Conservation (phyloP, 1,140 invertebrate genomes). For the Leptinotarsa undecemlineata region DNA sequence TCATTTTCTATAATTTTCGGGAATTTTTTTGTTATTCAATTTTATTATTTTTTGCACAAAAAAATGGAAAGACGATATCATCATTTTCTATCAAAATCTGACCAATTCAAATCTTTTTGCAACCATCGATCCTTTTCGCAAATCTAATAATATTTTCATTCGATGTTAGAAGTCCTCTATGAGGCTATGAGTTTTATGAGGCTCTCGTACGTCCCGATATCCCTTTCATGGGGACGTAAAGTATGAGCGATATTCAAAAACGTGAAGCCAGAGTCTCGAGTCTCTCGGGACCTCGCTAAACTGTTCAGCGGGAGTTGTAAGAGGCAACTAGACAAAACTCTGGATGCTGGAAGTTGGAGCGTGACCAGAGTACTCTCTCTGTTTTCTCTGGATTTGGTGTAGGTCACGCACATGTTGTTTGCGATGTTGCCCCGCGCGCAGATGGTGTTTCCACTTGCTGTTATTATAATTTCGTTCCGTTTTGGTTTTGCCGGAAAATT, state of each 20-base stretch:
- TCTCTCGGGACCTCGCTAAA: not conserved
- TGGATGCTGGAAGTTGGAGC: not conserved
- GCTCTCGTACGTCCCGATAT: not conserved
- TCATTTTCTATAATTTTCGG: no score
- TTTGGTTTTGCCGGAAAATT: no score
- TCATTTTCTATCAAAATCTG: no score
- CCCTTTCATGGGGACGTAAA: not conserved
- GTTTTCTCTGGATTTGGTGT: not conserved
- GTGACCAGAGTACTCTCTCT: constrained; percentile 4
- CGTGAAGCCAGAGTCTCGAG: not conserved
- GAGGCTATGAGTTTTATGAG: no score
- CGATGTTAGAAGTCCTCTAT: no score
- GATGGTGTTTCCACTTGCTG: not conserved
- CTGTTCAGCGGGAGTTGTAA: not conserved
- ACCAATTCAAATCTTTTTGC: no score
- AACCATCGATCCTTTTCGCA: no score
- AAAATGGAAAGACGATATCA: no score
- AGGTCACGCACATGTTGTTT: constrained; percentile 5
- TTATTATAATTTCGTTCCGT: no score
- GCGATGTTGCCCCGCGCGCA: not conserved
- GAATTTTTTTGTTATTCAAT: no score
- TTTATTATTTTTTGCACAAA: no score
- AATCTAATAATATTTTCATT: no score
- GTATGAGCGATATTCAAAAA: not conserved
- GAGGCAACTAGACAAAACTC: not conserved